Conservation (phyloP, 2,113 vertebrate species). For the Dromaius novaehollandiae region DNA sequence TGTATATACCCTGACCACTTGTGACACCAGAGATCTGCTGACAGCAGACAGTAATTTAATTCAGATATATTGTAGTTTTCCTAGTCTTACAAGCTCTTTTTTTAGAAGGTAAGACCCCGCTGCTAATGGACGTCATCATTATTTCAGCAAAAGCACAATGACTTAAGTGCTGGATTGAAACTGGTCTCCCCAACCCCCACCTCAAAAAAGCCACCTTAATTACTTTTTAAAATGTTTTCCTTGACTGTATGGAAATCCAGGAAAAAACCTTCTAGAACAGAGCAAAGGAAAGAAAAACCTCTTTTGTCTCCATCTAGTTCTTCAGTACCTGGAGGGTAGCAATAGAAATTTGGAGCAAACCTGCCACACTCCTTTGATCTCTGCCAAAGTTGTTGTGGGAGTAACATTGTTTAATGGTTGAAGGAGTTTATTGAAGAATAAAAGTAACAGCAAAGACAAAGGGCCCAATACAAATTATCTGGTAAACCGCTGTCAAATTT, state of each 20-base stretch:
- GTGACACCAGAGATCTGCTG: not conserved
- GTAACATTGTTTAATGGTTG: conserved; percentile 8
- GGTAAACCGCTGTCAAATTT: not conserved
- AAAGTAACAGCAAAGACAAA: conserved; percentile 30
- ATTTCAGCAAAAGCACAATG: conserved; percentile 1
- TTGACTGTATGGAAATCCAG: not conserved
- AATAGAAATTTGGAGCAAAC: not conserved
- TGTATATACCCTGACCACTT: not conserved
- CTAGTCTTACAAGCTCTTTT: not conserved
- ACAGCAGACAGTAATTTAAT: conserved; percentile 9
- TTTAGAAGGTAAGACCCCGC: not conserved
- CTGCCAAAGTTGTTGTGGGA: not conserved
- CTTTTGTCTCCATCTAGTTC: not conserved
- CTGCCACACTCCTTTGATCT: conserved; percentile 25
- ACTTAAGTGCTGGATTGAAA: not conserved
- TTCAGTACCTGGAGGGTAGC: not conserved
- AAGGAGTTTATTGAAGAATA: conserved; percentile 46
- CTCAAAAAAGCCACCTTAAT: not conserved
- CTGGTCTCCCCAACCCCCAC: not conserved
- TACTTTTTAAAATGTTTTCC: conserved; percentile 18
- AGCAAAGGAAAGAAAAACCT: not conserved
- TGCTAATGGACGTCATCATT: not conserved
- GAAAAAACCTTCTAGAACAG: not conserved
- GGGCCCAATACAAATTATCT: not conserved
- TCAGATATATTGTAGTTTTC: conserved; percentile 27